Evolutionary conservation across 2,113 vertebrate genomes (phyloP), one percentile per base, ranked within the genome.

Genomic region (Gobius niger): DNA sequence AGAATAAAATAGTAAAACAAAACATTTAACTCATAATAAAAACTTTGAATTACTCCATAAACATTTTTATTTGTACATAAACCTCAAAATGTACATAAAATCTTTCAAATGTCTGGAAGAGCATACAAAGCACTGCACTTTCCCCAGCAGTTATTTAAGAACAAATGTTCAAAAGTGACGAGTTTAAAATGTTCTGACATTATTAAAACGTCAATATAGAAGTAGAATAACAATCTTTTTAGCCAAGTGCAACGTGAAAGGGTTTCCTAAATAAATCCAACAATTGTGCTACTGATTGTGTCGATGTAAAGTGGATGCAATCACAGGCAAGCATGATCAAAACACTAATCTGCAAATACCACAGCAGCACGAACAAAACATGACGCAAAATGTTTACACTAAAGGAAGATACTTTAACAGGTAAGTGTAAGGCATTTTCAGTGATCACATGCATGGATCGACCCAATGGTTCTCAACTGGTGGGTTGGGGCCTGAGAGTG

Each of bases 371-470:
- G 46, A 64, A 82, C 16, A 74, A n/a, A 70, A 53, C 44, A 65
- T 63, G 67, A 64, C 70, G 0, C 60, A 19, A 19, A 67, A 44
- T 18, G 68, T 41, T 46, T 52, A 6, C 50, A 14, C 16, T 15
- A 18, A 75, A 62, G 70, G 9, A 68, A 44, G 47, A 46, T 75
- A 18, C 65, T 9, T 49, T 5, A 18, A 62, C 61, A 42, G 51
- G 15, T 0, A 2, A 44, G 65, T 70, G 76, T 80, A 86, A 88
- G 84, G 88, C 82, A 64, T 87, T 19, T 54, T 60, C n/a, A 84
- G 67, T 75, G 66, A 77, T 77, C 80, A 84, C 72, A 60, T 81
- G 76, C 75, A 68, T 14, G 59, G 56, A 60, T 65, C 1, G 42
- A 47, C 16, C 34, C 44, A n/a, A 24, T 40, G 54, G 24, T 57